Evolutionary conservation across 2,888 invertebrate genomes (phyloP), one percentile per base, ranked within the genome.

Genomic region (Sinopyrophorus schimmeli): DNA sequence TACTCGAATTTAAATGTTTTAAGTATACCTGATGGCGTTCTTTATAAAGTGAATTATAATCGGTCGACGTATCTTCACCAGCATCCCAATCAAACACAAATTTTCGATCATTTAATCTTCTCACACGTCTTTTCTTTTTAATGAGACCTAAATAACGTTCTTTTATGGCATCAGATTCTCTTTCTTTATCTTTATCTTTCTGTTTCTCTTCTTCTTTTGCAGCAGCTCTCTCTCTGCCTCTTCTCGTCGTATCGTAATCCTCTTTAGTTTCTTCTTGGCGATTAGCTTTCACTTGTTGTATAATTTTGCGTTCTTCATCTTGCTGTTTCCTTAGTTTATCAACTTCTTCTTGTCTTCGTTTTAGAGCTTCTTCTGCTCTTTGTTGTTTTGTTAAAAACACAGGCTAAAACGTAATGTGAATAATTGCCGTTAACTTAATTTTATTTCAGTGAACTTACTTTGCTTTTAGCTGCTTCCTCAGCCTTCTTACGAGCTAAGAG

Each of bases 21-120:
- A n/a, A n/a, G n/a, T n/a, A 18, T 46, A 71, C 71, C 75, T 96
- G 92, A 75, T 99, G 98, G 34, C 91, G 81, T 62, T 97, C 94
- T 73, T 97, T 98, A 68, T 99, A 99, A 12, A 99, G 77, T 50
- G 87, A 84, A 73, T 99, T 99, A 68, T 99, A 99, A 77, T 99
- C 99, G 53, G 89, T 87, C 2, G 96, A 94, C 0, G 99, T 99
- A 67, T 99, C 99, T 74, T 99, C 99, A 0, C 92, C 89, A 0
- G 95, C 96, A 76, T 99, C 99, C 99, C 99, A 99, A 74, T 99
- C 99, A 74, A 99, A 99, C 0, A 99, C 98, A 78, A 99, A 99
- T 76, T 99, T 99, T 9, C 98, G 80, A 70, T 99, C 99, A 75
- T 99, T 99, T 26, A 99, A 76, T 53, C 98, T 80, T 10, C 99